Percentiles rank a stretch among this genome's conserved stretches.
phyloP scores from a whole-genome alignment of 1,140 invertebrate genomes.

The Drosophila tsacasi region DNA sequence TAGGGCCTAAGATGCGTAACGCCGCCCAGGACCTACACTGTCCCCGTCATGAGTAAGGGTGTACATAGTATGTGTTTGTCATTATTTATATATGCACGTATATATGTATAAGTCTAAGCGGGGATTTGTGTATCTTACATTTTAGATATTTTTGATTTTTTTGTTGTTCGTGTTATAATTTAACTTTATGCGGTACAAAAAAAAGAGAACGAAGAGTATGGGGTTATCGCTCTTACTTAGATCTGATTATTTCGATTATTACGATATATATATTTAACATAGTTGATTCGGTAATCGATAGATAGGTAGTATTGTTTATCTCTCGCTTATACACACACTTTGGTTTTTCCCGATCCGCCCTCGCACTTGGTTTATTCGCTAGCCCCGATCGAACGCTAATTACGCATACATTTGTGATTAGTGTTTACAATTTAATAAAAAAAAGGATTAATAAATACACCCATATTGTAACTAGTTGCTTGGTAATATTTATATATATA shows the following conservation, averaged over 20 bases:
- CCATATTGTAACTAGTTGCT: constrained; percentile 61
- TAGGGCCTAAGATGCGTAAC: background rate
- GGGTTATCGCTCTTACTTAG: constrained; percentile 36
- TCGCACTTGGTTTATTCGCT: constrained; percentile 30
- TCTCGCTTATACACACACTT: constrained; percentile 52
- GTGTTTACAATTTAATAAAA: constrained; percentile 35
- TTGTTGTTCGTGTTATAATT: constrained; percentile 6
- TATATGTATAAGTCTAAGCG: constrained; percentile 51
- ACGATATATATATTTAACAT: constrained; percentile 47
- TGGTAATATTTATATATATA: constrained; percentile 29
- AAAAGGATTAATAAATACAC: constrained; percentile 45
- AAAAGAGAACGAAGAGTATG: constrained; percentile 33
- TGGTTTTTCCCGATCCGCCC: constrained; percentile 31
- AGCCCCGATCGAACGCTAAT: constrained; percentile 35
- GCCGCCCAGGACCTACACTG: background rate
- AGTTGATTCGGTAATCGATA: constrained; percentile 50
- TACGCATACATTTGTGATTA: constrained; percentile 44
- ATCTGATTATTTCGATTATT: constrained; percentile 42
- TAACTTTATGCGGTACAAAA: constrained; percentile 51
- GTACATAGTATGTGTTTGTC: background rate
- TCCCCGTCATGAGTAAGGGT: background rate
- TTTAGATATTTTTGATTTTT: constrained; percentile 50
- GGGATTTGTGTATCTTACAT: constrained; percentile 37
- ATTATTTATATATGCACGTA: constrained; percentile 25
- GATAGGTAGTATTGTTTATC: constrained; percentile 55